phyloP scores from a whole-genome alignment of 2,888 invertebrate genomes.

The Callinectes sapidus region DNA sequence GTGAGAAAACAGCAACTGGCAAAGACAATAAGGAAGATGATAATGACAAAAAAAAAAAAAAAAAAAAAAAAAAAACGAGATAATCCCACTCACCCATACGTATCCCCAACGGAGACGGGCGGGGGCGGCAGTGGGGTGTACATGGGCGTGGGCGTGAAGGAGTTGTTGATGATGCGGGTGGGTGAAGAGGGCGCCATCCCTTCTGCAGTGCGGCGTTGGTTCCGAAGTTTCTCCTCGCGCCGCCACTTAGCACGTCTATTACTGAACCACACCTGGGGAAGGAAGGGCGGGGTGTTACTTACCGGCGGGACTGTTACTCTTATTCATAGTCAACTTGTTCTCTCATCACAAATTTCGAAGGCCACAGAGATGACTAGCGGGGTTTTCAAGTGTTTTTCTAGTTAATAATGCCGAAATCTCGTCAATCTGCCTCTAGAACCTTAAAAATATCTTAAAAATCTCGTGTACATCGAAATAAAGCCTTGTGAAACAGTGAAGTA shows the following conservation, averaged over 20 bases:
- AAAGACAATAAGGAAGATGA: background rate
- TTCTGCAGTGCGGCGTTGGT: slow-evolving; percentile 82
- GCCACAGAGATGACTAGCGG: too few relatives aligned
- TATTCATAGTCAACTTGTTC: too few relatives aligned
- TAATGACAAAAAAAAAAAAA: background rate
- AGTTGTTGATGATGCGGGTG: slow-evolving; percentile 57
- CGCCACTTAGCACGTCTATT: slow-evolving; percentile 99
- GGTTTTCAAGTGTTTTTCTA: too few relatives aligned
- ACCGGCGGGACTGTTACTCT: too few relatives aligned
- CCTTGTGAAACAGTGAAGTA: too few relatives aligned
- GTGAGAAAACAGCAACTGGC: background rate
- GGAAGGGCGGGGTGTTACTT: background rate
- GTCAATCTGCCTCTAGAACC: too few relatives aligned
- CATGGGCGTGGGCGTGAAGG: slow-evolving; percentile 70
- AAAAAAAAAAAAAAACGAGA: background rate
- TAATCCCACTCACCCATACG: slow-evolving; percentile 54
- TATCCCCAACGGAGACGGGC: slow-evolving; percentile 64
- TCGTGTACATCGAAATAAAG: too few relatives aligned
- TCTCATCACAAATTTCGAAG: too few relatives aligned
- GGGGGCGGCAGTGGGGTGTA: slow-evolving; percentile 72
- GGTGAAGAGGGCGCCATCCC: slow-evolving; percentile 71
- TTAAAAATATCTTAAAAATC: too few relatives aligned
- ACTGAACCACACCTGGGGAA: slow-evolving; percentile 96
- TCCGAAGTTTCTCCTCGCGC: slow-evolving; percentile 97
- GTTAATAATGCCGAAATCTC: too few relatives aligned